These are phyloP conservation scores for Crotalus tigris DNA, from an alignment of 2,113 vertebrate species.

Conservation along the genomic window DNA sequence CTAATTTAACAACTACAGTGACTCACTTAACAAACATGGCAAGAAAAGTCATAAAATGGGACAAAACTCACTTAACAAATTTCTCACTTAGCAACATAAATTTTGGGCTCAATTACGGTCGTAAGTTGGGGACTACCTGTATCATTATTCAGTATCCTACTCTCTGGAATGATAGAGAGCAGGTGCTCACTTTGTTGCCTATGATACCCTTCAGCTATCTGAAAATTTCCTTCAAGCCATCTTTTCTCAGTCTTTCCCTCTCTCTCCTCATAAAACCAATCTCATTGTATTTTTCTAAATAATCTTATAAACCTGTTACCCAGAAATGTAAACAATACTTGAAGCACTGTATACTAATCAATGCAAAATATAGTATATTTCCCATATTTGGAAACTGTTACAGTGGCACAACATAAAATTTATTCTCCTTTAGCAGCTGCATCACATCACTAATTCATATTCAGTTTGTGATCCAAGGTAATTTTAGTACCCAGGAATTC, in stretches of 20 bases:
- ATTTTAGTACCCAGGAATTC: not conserved
- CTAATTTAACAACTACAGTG: not conserved
- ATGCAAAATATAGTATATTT: not conserved
- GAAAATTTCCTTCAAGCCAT: not conserved
- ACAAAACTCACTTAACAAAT: not conserved
- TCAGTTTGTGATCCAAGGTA: not conserved
- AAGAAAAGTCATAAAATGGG: not conserved
- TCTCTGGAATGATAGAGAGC: not conserved
- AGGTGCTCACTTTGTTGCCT: not conserved
- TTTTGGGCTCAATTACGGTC: not conserved
- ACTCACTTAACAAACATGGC: not conserved
- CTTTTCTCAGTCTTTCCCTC: not conserved
- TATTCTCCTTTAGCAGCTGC: not conserved
- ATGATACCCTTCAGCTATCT: not conserved
- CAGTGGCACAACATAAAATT: not conserved
- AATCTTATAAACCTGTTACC: not conserved
- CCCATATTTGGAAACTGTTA: not conserved
- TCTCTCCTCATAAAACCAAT: not conserved
- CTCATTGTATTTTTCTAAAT: not conserved
- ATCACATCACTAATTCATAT: not conserved
- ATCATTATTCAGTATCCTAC: not conserved
- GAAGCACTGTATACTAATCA: not conserved
- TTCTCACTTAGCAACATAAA: not conserved
- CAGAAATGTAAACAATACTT: not conserved
- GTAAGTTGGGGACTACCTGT: not conserved